Evolutionary conservation across 2,113 vertebrate species (phyloP), one percentile per base, ranked within the genome.

Genomic region (Eulacestoma nigropectus): DNA sequence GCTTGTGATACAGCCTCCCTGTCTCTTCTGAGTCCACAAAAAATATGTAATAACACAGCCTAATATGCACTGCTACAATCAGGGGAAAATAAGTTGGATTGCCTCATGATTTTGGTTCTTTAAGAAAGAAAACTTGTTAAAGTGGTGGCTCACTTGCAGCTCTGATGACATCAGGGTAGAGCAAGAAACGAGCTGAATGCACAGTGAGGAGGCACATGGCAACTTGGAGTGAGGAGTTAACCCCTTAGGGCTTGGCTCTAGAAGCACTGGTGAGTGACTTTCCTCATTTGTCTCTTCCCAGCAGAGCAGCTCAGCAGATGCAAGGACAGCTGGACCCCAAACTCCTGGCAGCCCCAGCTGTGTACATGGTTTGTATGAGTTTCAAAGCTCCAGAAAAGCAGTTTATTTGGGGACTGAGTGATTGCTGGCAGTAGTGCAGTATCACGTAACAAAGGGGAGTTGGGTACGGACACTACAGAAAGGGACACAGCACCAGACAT

Each of bases 391-490:
- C 52, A 49, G 16, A 50, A 84, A 85, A 79, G 10, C 47, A 59
- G 44, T 56, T 73, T 33, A 4, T 67, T 56, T 50, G 4, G 7
- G 37, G 39, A 42, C 18, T 18, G 21, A 16, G 17, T 14, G 53
- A 60, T 16, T 47, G 56, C 41, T 78, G 62, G 23, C 27, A 52
- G 33, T 7, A 19, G 10, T 16, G 41, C 46, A 67, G 63, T n/a
- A 39, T 27, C 68, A 30, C 0, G 0, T 20, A 11, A 17, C 1
- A 10, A 62, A 78, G 46, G 25, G 17, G 15, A 77, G 53, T 12
- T 81, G 39, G 32, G 11, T 41, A 16, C 25, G 62, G 52, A 57
- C 35, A 11, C 30, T 26, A 9, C 23, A 55, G 64, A 69, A 69
- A 32, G 15, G 27, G 22, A 25, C 29, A 25, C 16, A 67, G 18